phyloP scores from a whole-genome alignment of 1,140 invertebrate genomes.

The Heliconius hermathena region DNA sequence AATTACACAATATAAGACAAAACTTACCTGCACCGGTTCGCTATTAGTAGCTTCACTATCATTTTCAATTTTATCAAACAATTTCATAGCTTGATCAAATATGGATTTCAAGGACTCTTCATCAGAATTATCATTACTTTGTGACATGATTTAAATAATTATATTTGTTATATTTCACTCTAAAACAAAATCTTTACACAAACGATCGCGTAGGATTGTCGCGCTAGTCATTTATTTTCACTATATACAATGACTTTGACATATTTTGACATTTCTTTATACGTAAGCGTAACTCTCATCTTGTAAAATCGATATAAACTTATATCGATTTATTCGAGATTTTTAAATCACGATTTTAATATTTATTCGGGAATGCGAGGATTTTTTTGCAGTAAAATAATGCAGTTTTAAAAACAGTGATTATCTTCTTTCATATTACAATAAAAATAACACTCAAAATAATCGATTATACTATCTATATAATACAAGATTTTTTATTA shows the following conservation, averaged over 20 bases:
- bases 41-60: slow-evolving; percentile 72
- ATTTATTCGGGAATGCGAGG: too few relatives aligned
- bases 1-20: not conserved
- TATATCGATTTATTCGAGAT: too few relatives aligned
- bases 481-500: too few relatives aligned
- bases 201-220: not conserved
- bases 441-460: too few relatives aligned
- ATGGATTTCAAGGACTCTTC: slow-evolving; percentile 67
- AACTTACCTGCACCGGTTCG: slow-evolving; percentile 65
- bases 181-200: not conserved
- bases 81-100: slow-evolving; percentile 71
- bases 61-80: slow-evolving; percentile 67
- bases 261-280: not conserved
- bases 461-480: too few relatives aligned
- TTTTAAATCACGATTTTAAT: too few relatives aligned
- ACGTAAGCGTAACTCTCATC: not conserved
- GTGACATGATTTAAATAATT: slow-evolving; percentile 9
- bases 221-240: slow-evolving; percentile 4
- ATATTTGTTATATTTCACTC: not conserved
- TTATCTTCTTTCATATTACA: too few relatives aligned
- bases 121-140: slow-evolving; percentile 30
- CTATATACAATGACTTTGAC: slow-evolving; percentile 16
- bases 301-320: not conserved
- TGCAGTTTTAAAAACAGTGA: too few relatives aligned
- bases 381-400: too few relatives aligned